Evolutionary conservation across 2,888 invertebrate species (phyloP), one percentile per base, ranked within the genome.

Genomic region (Rotaria socialis): DNA sequence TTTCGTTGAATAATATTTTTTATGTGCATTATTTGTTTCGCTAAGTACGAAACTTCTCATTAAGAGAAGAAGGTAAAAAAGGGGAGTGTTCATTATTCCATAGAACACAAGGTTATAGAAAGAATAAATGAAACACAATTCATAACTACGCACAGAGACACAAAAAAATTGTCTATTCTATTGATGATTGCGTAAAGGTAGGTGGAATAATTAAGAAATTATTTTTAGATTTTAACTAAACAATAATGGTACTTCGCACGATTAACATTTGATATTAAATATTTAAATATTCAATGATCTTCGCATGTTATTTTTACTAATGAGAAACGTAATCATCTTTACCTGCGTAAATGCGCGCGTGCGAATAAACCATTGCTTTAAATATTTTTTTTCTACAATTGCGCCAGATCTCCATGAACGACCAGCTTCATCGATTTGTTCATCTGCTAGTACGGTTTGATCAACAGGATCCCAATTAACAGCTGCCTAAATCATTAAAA

Each of bases 391-490:
- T 91, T 97, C 95, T 14, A 96, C 96, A 91, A 94, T 94, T 14
- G 96, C 97, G 3, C 98, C 97, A 8, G 98, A 98, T 87, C 99
- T 93, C 99, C 99, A 99, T 0, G 97, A 96, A 89, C 93, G 93
- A 22, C 96, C 96, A 89, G 94, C 93, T 84, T 94, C 94, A 92
- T 97, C 96, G 7, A 99, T 96, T 93, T 99, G 99, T 91, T 99
- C 99, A 92, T 97, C 95, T 8, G 98, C 99, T 88, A 99, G 92
- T 2, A 99, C 99, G 6, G 99, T 99, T 91, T 95, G 92, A 92
- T 99, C 99, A 0, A 98, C 93, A 3, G 99, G 99, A 93, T 99
- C 99, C 99, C 99, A 99, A 92, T 97, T 97, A 0, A 98, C 97
- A 88, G 94, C 92, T 22, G 95, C 94, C 94, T 95, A 87, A 24